Evolutionary conservation across 1,140 invertebrate genomes (phyloP).

Genomic region (Eubasilissa regina): DNA sequence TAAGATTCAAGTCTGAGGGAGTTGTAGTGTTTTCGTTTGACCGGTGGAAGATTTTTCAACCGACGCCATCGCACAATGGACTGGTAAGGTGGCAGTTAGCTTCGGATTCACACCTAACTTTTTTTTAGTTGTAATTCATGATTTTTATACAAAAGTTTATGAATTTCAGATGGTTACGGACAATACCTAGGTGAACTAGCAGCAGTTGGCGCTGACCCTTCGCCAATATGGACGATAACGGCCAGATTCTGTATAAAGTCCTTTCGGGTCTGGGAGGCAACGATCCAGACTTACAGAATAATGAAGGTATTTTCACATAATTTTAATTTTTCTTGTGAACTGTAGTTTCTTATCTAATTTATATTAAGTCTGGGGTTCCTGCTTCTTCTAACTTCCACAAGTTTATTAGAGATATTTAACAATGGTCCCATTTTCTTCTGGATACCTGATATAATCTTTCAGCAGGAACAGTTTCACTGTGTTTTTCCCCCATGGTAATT

Average conservation of each 20-base stretch:
- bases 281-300: constrained; percentile 21
- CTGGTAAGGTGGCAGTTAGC: constrained; percentile 9
- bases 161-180: background rate
- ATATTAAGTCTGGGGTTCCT: too few species aligned
- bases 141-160: background rate
- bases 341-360: too few species aligned
- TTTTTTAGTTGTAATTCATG: background rate
- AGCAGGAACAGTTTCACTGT: too few species aligned
- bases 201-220: background rate
- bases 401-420: too few species aligned
- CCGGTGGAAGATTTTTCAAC: constrained; percentile 23
- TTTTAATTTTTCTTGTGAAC: background rate
- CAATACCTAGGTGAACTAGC: constrained; percentile 15
- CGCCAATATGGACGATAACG: constrained; percentile 31
- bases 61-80: constrained; percentile 35
- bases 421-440: too few species aligned
- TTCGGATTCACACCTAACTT: constrained; percentile 23
- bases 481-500: too few species aligned
- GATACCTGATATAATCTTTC: too few species aligned
- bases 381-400: too few species aligned
- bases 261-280: constrained; percentile 22
- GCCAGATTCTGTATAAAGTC: constrained; percentile 40
- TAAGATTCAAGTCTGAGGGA: background rate
- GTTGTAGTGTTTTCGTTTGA: background rate
- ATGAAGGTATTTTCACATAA: background rate